Conservation (phyloP, 2,888 invertebrate species). For the Ormyrus thymus region DNA sequence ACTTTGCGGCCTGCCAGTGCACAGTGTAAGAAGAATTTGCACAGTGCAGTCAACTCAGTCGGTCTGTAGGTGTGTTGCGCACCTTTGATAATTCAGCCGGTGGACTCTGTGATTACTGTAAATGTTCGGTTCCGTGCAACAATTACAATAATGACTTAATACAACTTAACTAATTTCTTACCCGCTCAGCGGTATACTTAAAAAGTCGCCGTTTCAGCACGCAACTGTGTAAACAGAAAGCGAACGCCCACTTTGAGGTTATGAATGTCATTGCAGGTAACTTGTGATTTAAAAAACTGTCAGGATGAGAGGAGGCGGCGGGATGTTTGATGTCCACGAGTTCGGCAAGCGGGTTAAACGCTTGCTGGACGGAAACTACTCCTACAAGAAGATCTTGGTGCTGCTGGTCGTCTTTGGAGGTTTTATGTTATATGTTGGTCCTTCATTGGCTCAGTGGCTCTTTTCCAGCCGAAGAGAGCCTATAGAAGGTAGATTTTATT, state of each 20-base stretch:
- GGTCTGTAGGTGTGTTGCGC: too few relatives aligned
- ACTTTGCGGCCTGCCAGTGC: too few relatives aligned
- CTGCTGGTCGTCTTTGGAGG: slow-evolving; percentile 65
- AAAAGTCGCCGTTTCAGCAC: too few relatives aligned
- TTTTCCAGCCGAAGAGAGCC: slow-evolving; percentile 76
- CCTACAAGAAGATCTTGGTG: slow-evolving; percentile 68
- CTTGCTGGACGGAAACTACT: slow-evolving; percentile 68
- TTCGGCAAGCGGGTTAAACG: slow-evolving; percentile 68
- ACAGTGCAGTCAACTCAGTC: too few relatives aligned
- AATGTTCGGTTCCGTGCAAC: too few relatives aligned
- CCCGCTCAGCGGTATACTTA: too few relatives aligned
- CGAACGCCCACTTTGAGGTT: slow-evolving; percentile 26
- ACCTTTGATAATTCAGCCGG: too few relatives aligned
- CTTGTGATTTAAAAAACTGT: slow-evolving; percentile 1
- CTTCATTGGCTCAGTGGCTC: slow-evolving; percentile 80
- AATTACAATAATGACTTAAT: too few relatives aligned
- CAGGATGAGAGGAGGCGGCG: slow-evolving; percentile 62
- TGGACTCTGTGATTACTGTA: too few relatives aligned
- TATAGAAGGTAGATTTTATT: slow-evolving; percentile 66
- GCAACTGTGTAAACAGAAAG: too few relatives aligned
- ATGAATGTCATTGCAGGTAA: slow-evolving; percentile 30
- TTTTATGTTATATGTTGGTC: slow-evolving; percentile 81
- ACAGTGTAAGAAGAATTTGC: too few relatives aligned
- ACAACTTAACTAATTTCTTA: too few relatives aligned
- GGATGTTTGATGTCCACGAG: slow-evolving; percentile 67